Evolutionary conservation across 1,140 invertebrate genomes (phyloP).

Genomic region (Drosophila suzukii): DNA sequence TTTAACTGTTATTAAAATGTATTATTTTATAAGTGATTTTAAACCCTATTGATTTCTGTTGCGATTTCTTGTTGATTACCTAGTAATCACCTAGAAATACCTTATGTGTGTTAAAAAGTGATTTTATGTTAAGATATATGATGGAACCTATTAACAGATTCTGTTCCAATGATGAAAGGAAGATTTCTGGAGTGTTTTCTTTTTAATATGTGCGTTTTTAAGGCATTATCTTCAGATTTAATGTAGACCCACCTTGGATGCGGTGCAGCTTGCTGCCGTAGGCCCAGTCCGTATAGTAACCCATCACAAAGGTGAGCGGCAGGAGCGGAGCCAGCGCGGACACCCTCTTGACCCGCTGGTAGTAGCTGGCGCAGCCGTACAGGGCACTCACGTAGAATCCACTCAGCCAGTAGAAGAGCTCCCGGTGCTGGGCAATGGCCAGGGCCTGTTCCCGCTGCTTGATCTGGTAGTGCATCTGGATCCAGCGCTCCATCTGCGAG

Average conservation of each 20-base stretch:
- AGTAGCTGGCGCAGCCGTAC: constrained; percentile 83
- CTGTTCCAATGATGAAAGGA: too few relatives aligned
- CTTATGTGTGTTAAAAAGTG: too few relatives aligned
- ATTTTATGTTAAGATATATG: too few relatives aligned
- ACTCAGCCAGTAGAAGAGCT: constrained; percentile 90
- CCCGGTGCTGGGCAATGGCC: constrained; percentile 89
- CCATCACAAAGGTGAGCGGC: constrained; percentile 89
- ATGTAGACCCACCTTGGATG: constrained; percentile 87
- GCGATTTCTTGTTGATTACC: too few relatives aligned
- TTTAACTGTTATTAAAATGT: too few relatives aligned
- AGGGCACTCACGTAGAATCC: constrained; percentile 87
- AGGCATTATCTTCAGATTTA: too few relatives aligned
- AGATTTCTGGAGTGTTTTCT: too few relatives aligned
- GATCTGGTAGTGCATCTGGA: constrained; percentile 92
- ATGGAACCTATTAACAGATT: too few relatives aligned
- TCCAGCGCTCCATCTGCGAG: constrained; percentile 88
- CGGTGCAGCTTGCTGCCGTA: constrained; percentile 91
- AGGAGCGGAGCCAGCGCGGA: constrained; percentile 87
- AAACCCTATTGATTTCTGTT: too few relatives aligned
- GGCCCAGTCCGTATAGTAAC: constrained; percentile 90
- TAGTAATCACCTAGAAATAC: too few relatives aligned
- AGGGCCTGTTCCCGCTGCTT: constrained; percentile 90
- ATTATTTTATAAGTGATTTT: too few relatives aligned
- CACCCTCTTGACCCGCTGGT: constrained; percentile 87
- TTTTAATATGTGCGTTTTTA: too few relatives aligned